Percentiles rank a stretch among this genome's conserved stretches.
phyloP scores from a whole-genome alignment of 2,113 vertebrate species.

The Neolamprologus toae region DNA sequence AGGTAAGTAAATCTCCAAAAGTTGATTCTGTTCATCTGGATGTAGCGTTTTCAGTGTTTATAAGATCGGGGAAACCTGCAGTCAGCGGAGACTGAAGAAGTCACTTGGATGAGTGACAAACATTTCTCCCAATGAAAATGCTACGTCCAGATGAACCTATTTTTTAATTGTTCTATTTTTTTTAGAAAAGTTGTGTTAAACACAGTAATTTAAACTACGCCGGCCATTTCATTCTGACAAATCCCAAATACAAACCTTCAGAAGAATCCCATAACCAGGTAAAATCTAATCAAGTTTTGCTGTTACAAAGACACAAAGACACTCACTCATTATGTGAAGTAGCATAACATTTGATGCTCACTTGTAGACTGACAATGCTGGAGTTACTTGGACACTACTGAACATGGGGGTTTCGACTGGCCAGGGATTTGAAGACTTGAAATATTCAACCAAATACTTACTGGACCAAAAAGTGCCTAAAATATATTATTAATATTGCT shows the following conservation, averaged over 20 bases:
- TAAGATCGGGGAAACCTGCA: neutral
- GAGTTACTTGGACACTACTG: neutral
- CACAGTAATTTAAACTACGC: neutral
- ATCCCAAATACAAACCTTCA: neutral
- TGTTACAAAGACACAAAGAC: neutral
- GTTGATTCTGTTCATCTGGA: neutral
- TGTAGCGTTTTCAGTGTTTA: neutral
- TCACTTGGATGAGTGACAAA: neutral
- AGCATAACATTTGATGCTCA: neutral
- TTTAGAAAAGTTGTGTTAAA: neutral
- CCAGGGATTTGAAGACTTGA: neutral
- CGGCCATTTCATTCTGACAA: neutral
- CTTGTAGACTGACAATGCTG: neutral
- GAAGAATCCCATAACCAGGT: neutral
- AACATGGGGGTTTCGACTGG: neutral
- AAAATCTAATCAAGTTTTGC: neutral
- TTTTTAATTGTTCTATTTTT: neutral
- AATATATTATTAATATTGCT: conserved; percentile 4
- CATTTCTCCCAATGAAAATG: neutral
- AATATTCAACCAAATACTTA: neutral
- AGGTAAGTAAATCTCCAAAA: neutral
- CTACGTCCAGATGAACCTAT: neutral
- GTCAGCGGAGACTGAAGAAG: neutral
- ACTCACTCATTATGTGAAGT: neutral
- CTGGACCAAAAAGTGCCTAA: neutral